Evolutionary conservation across 2,113 vertebrate genomes (phyloP), one percentile per base, ranked within the genome.

Genomic region (Cyanistes caeruleus): DNA sequence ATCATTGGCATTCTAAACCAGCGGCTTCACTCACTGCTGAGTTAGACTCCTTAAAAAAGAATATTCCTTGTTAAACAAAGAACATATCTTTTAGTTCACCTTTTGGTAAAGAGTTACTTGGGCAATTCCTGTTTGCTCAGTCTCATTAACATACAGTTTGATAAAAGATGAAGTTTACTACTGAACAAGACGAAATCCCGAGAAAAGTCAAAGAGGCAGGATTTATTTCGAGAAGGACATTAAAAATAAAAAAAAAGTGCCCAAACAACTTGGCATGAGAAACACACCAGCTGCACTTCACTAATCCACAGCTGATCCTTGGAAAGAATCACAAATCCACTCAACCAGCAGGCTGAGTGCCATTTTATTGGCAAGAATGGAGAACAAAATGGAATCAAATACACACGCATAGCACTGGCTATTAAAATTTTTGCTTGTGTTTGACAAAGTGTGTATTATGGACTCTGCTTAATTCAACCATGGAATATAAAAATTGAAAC

Each of bases 281-380:
- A 96, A 73, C 63, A 67, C 27, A 92, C 53, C 96, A 97, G 92
- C 95, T 97, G 97, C 76, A 91, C 75, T 64, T 85, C 70, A 67
- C 89, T 95, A 96, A 97, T 95, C 97, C 84, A 46, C 33, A 55
- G 86, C 81, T 96, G 86, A 96, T 95, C 94, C 84, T 76, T 70
- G 73, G 77, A 93, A 94, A 94, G 90, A 96, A 91, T 92, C 92
- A 87, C 77, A 89, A 95, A 96, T 87, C 74, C 84, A 94, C 93
- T 90, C 93, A 89, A 76, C 67, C 90, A 77, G 74, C 74, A 89
- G 55, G 62, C 84, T 68, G 76, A 85, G 49, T 81, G 88, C 94
- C 91, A 89, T 86, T 91, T 86, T 87, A 87, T 51, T 89, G 76
- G 77, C 73, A 89, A 85, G 72, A 90, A 81, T 6, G 1, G 4